These are phyloP conservation scores for Neosilurus hyrtlii DNA, from an alignment of 2,797 vertebrate species.

Conservation along the genomic window DNA sequence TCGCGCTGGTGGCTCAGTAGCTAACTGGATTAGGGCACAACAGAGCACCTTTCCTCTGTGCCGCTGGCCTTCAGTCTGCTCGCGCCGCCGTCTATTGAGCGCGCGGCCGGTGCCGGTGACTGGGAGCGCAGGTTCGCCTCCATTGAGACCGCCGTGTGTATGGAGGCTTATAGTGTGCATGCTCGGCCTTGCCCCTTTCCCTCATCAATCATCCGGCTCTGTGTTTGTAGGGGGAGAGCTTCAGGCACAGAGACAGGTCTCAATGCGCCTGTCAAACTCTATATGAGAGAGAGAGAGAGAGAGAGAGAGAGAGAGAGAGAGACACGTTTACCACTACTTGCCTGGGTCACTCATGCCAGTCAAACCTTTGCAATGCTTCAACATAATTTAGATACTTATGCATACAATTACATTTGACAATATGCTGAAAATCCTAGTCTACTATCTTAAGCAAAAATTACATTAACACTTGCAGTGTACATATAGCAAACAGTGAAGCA, in stretches of 20 bases:
- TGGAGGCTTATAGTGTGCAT: conserved; percentile 90
- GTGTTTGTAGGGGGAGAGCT: conserved; percentile 76
- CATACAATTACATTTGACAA: conserved; percentile 19
- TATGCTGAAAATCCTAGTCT: not conserved
- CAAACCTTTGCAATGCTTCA: conserved; percentile 22
- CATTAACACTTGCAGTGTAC: not conserved
- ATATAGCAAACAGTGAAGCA: not conserved
- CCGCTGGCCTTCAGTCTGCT: conserved; percentile 77
- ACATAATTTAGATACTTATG: conserved; percentile 25
- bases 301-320: conserved; percentile 48
- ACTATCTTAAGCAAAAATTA: not conserved
- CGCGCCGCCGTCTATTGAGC: conserved; percentile 86
- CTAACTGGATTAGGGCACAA: conserved; percentile 95
- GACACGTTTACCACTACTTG: conserved; percentile 54
- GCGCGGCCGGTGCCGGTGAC: conserved; percentile 76
- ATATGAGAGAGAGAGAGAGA: conserved; percentile 66
- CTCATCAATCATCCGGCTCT: conserved; percentile 99
- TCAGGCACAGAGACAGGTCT: conserved; percentile 83
- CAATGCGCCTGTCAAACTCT: conserved; percentile 86
- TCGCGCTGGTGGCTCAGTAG: conserved; percentile 91
- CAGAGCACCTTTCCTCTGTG: conserved; percentile 91
- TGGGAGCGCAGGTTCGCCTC: conserved; percentile 83
- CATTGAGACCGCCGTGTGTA: conserved; percentile 78
- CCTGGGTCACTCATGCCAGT: conserved; percentile 20
- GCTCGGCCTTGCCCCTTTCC: conserved; percentile 92